phyloP scores from a whole-genome alignment of 1,140 invertebrate species.

The Drosophila lacteicornis region DNA sequence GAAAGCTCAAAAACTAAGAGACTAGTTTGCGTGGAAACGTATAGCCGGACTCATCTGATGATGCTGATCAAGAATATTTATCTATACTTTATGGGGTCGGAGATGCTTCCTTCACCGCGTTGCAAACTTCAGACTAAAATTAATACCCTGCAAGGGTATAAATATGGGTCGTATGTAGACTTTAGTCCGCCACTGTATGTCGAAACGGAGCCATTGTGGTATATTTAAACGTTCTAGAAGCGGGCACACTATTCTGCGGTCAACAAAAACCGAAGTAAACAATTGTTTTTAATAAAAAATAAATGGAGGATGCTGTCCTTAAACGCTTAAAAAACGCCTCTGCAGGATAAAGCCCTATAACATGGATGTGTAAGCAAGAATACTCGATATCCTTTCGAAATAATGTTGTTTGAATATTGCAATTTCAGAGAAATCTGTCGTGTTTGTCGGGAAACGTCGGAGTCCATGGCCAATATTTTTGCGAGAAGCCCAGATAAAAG shows the following conservation, averaged over 20 bases:
- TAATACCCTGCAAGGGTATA: no score
- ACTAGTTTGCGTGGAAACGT: no score
- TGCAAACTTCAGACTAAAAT: no score
- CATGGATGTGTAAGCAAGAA: neutral
- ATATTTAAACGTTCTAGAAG: neutral
- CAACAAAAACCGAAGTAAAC: neutral
- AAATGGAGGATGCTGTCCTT: neutral
- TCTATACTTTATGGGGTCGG: no score
- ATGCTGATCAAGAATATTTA: no score
- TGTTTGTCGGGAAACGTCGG: no score
- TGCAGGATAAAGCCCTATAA: neutral
- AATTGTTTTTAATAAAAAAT: neutral
- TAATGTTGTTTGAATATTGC: no score
- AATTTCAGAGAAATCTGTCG: neutral
- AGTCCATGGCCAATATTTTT: neutral
- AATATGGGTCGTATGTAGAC: neutral
- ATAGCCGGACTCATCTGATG: no score
- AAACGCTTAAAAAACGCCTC: neutral
- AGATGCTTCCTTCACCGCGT: no score
- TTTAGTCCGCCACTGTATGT: neutral
- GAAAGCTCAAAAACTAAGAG: no score
- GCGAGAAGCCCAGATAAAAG: neutral
- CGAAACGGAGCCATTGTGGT: neutral
- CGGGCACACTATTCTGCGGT: neutral
- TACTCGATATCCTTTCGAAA: neutral